Percentiles rank a stretch among this genome's conserved stretches.
Evolutionary conservation across 2,797 vertebrate species (phyloP).

Genomic region (Acipenser ruthenus): DNA sequence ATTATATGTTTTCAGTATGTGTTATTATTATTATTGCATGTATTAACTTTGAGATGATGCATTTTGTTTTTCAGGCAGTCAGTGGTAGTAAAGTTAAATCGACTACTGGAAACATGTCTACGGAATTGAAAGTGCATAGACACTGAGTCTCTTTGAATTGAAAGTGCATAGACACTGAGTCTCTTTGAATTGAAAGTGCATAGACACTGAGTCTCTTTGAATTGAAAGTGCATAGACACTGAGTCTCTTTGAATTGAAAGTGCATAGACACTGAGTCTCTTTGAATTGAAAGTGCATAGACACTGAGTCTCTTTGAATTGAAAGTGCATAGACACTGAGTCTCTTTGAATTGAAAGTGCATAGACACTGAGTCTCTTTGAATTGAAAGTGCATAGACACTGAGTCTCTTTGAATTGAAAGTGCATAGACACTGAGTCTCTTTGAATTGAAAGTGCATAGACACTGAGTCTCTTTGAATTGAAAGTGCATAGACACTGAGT

Average conservation of each 20-base stretch:
- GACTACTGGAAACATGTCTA: conserved; percentile 85
- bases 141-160: conserved; percentile 92
- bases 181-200: too few relatives aligned
- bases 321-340: too few relatives aligned
- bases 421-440: conserved; percentile 93
- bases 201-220: conserved; percentile 94
- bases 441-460: too few relatives aligned
- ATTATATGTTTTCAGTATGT: neutral
- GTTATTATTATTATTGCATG: neutral
- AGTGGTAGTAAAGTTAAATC: conserved; percentile 84
- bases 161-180: too few relatives aligned
- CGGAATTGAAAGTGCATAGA: conserved; percentile 93
- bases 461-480: conserved; percentile 92
- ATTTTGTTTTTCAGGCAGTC: conserved; percentile 65
- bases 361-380: conserved; percentile 94
- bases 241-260: conserved; percentile 97
- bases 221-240: too few relatives aligned
- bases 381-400: too few relatives aligned
- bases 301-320: conserved; percentile 92
- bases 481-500: too few relatives aligned
- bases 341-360: too few relatives aligned
- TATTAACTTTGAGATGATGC: conserved; percentile 11
- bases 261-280: conserved; percentile 93
- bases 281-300: too few relatives aligned
- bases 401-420: conserved; percentile 97